phyloP scores from a whole-genome alignment of 2,888 invertebrate species.

The Microdon myrmicae region DNA sequence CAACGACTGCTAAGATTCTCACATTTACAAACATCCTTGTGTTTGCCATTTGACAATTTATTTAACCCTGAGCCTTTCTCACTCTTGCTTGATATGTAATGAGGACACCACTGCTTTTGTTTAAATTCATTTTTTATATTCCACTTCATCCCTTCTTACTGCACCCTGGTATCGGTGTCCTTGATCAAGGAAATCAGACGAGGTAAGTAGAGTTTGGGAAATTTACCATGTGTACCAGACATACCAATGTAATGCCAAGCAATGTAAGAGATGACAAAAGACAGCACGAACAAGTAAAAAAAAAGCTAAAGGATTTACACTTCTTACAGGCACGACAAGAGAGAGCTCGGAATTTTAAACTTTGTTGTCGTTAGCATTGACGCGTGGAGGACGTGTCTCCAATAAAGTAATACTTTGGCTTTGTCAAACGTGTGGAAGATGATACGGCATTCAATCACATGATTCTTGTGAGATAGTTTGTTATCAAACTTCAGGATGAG shows the following conservation, averaged over 20 bases:
- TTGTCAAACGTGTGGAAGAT: slow-evolving; percentile 28
- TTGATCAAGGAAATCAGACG: slow-evolving; percentile 28
- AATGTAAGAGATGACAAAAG: slow-evolving; percentile 18
- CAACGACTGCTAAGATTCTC: slow-evolving; percentile 46
- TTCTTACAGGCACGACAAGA: slow-evolving; percentile 16
- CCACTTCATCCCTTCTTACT: slow-evolving; percentile 8
- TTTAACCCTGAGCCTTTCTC: slow-evolving; percentile 48
- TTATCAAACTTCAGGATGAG: no score
- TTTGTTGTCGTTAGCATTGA: slow-evolving; percentile 13
- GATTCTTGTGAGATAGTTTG: no score
- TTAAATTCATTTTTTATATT: slow-evolving; percentile 14
- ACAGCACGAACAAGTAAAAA: slow-evolving; percentile 6
- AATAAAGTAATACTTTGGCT: no score
- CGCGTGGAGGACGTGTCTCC: neutral
- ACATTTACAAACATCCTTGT: slow-evolving; percentile 24
- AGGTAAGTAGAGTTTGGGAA: slow-evolving; percentile 68
- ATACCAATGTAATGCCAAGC: slow-evolving; percentile 16
- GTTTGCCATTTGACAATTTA: slow-evolving; percentile 47
- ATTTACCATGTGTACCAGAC: slow-evolving; percentile 63
- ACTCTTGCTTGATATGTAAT: slow-evolving; percentile 36
- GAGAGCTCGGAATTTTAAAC: slow-evolving; percentile 24
- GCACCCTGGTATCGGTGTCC: no score
- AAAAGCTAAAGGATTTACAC: slow-evolving; percentile 31
- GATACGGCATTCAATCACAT: slow-evolving; percentile 23
- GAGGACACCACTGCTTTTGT: slow-evolving; percentile 28